Evolutionary conservation across 2,797 vertebrate genomes (phyloP), one percentile per base, ranked within the genome.

Genomic region (Manis javanica): DNA sequence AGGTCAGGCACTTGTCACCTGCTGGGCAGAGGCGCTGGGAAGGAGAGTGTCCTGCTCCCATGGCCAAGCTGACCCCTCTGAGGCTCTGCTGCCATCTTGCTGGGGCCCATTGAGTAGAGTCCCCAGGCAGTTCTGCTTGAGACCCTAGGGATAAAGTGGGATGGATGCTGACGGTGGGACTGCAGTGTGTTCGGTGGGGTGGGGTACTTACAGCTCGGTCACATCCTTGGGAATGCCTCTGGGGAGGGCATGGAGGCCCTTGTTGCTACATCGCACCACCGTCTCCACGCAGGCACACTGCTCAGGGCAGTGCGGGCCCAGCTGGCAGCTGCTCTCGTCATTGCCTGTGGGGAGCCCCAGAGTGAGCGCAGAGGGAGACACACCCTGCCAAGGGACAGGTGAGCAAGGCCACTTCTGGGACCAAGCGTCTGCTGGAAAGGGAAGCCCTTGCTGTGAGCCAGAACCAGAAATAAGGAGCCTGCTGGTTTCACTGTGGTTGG

Each of bases 251-350:
- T 98, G 98, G 96, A 99, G 99, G 64, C 99, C 99, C 97, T 98
- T 99, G 99, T 99, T 99, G 98, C 99, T 99, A 98, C 99, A 99
- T 5, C 99, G 99, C 93, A 99, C 99, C 98, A 99, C 99, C 0
- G 99, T 98, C 82, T 99, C 99, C 97, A 99, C 97, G 57, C 99
- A 99, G 96, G 99, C 99, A 98, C 99, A 99, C 90, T 98, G 99
- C 63, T 99, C 99, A 0, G 99, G 99, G 97, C 99, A 99, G 59
- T 99, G 99, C 11, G 99, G 99, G n/a, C 98, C 97, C 42, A 99
- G 99, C 95, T 99, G 98, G 97, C 99, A 99, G 98, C 99, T 99
- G 97, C 99, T 99, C 97, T 99, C 99, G 29, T 99, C 99, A 0
- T 98, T 98, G 97, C 99, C 99, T 99, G 98, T 23, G 95, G 86